Evolutionary conservation across 2,113 vertebrate species (phyloP).

Genomic region (Poicephalus meyeri): DNA sequence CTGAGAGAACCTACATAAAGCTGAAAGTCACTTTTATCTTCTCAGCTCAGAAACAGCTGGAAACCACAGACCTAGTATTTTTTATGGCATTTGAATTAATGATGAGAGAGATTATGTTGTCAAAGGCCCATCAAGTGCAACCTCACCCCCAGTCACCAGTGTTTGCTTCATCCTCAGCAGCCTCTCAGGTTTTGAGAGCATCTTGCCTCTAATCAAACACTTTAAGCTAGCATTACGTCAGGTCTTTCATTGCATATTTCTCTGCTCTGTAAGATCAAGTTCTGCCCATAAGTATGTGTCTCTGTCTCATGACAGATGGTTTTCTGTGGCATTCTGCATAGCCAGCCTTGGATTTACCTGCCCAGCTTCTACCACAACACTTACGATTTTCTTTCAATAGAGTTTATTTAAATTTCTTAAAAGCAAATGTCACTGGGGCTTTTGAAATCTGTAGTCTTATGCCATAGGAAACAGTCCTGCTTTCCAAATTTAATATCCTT

Average conservation of each 20-base stretch:
- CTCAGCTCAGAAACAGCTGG: background rate
- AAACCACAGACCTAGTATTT: background rate
- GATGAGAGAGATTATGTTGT: background rate
- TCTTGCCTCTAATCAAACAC: background rate
- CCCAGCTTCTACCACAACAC: background rate
- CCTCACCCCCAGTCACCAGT: background rate
- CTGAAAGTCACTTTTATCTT: background rate
- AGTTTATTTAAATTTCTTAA: constrained; percentile 16
- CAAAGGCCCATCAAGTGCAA: background rate
- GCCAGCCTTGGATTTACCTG: background rate
- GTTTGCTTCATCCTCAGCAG: background rate
- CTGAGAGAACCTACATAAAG: background rate
- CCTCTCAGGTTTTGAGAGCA: background rate
- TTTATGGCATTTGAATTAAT: background rate
- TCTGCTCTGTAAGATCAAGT: background rate
- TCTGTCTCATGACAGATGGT: background rate
- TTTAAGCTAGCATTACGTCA: background rate
- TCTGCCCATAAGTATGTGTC: background rate
- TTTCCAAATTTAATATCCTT: constrained; percentile 3
- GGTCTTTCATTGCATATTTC: background rate
- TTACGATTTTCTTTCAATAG: background rate
- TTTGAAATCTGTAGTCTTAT: background rate
- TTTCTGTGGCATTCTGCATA: background rate
- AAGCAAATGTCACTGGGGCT: background rate
- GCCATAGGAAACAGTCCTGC: background rate